Base-by-base conservation (phyloP, 2,888 invertebrate species). In the Elegia similella region DNA sequence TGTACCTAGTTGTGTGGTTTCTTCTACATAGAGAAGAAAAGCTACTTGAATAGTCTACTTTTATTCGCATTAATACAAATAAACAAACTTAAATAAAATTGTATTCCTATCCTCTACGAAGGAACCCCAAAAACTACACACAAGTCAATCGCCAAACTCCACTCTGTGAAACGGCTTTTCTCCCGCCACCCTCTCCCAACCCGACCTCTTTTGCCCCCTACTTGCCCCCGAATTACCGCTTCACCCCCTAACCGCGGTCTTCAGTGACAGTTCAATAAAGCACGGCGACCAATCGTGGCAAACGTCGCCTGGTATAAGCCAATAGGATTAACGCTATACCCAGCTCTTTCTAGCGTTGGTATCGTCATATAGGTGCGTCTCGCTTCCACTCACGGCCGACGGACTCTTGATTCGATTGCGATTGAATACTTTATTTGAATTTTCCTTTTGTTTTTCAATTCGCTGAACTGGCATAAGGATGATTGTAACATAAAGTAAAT, bases 191-290 rank as follows among this genome's bases (percentile, higher is more conserved):
- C 67, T 72, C 73, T 65, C 62, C 56, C 17, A 42, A 55, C 48
- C 42, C 56, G 56, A 73, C 76, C 73, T 67, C 63, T 71, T 70
- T 67, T 72, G 69, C 70, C 76, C 81, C 79, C 77, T 70, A 65
- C 78, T 78, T 82, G 76, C 85, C 86, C 87, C 87, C 84, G 79
- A 88, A 88, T 88, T 87, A 88, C 87, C 78, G 82, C 78, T 86
- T 79, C 75, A 86, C 88, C 84, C 89, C 88, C 83, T 81, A 88
- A 87, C 88, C 85, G 80, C 86, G 81, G 84, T 86, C 86, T 84
- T 86, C 89, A 86, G 88, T 90, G 91, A 90, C 90, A 90, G 89
- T 90, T 89, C 89, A 91, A 89, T 90, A 90, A 86, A 86, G 86
- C 88, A 88, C 80, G 69, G 77, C 86, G 86, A 90, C 91, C 91